Conservation (phyloP, 2,113 vertebrate genomes). For the Vulpes vulpes region DNA sequence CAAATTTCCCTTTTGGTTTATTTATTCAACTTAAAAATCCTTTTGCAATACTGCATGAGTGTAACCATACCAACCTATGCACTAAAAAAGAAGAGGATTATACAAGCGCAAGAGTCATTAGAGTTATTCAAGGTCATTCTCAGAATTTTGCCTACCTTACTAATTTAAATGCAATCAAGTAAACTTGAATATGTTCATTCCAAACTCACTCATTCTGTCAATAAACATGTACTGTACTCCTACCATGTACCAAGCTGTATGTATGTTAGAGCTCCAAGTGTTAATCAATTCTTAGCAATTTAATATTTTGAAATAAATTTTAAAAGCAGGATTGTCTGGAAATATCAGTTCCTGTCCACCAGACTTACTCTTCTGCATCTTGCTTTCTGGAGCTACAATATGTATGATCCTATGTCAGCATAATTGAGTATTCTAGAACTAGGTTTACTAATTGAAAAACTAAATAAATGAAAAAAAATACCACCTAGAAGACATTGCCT, state of each 20-base stretch:
- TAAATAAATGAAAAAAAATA: background rate
- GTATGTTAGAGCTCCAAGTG: background rate
- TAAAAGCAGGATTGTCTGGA: background rate
- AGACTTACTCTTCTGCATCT: background rate
- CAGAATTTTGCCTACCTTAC: background rate
- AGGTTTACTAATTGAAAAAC: background rate
- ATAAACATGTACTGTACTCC: background rate
- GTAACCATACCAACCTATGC: no score
- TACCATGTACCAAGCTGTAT: background rate
- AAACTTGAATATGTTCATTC: background rate
- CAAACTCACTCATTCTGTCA: background rate
- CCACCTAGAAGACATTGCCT: no score
- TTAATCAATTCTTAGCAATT: background rate
- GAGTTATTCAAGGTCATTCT: background rate
- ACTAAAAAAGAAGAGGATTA: background rate
- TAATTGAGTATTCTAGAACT: background rate
- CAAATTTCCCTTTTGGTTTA: background rate
- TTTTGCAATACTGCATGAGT: background rate
- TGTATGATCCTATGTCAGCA: background rate
- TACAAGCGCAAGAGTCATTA: background rate
- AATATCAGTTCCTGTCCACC: background rate
- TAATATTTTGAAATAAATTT: background rate
- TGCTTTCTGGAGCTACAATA: background rate
- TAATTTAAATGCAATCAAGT: background rate
- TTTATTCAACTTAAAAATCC: conserved; percentile 16